These are phyloP conservation scores for Spatulosminthurus flaviceps DNA, from an alignment of 2,888 invertebrate species.

Conservation along the genomic window DNA sequence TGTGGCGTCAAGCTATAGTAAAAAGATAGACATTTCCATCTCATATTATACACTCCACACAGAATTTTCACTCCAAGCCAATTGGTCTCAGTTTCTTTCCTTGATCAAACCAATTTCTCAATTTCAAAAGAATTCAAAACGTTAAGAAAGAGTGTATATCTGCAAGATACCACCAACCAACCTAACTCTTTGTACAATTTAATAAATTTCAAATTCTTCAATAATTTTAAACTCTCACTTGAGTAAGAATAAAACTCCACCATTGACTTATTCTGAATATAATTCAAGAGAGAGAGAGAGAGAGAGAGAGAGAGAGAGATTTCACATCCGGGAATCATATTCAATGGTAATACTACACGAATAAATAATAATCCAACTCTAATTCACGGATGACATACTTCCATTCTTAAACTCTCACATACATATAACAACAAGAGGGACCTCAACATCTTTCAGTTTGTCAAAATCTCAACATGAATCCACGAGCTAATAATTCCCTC, in stretches of 20 bases:
- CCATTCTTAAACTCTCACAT: neutral
- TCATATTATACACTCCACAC: neutral
- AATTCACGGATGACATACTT: conserved; percentile 10
- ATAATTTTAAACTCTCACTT: conserved; percentile 14
- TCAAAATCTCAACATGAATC: neutral
- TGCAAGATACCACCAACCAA: neutral
- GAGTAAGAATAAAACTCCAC: neutral
- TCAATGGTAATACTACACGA: neutral
- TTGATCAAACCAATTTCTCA: conserved; percentile 20
- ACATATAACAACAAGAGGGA: too few relatives aligned
- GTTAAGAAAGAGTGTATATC: too few relatives aligned
- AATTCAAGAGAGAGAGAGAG: conserved; percentile 26
- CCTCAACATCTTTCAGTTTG: neutral
- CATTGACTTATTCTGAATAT: conserved; percentile 4
- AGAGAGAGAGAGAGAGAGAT: too few relatives aligned
- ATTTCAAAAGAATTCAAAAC: conserved; percentile 22
- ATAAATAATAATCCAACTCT: conserved; percentile 21
- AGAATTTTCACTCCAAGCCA: conserved; percentile 27
- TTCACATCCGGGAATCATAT: conserved; percentile 7
- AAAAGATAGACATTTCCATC: conserved; percentile 1
- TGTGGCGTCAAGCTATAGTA: too few relatives aligned
- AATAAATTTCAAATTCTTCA: conserved; percentile 1
- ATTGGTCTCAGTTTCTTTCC: conserved; percentile 38
- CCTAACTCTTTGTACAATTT: too few relatives aligned
- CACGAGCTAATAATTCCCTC: too few relatives aligned